phyloP scores from a whole-genome alignment of 2,888 invertebrate genomes.

The Neuroscelio doddi region DNA sequence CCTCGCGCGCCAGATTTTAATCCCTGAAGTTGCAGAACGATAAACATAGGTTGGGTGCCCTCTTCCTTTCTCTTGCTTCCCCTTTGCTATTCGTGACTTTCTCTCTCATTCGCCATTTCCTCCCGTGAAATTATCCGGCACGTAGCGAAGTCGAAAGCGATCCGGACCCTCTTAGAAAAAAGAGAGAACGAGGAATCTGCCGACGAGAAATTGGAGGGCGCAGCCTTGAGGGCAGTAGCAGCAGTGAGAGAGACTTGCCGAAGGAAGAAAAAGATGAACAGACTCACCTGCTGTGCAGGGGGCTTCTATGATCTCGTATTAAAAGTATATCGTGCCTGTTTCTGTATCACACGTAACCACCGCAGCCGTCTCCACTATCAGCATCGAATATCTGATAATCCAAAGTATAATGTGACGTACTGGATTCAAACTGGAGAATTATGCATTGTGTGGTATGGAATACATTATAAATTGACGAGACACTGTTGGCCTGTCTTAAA shows the following conservation, averaged over 20 bases:
- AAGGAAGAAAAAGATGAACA: conserved; percentile 55
- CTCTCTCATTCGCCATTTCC: conserved; percentile 36
- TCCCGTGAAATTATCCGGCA: conserved; percentile 19
- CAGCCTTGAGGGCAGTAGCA: conserved; percentile 50
- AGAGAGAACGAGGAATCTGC: conserved; percentile 38
- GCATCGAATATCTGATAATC: conserved; percentile 34
- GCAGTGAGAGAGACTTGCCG: conserved; percentile 47
- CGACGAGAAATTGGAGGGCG: conserved; percentile 44
- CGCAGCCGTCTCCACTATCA: conserved; percentile 19
- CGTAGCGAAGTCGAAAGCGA: conserved; percentile 28
- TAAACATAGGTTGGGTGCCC: conserved; percentile 29
- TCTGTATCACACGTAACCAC: conserved; percentile 19
- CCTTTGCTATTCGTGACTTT: conserved; percentile 12
- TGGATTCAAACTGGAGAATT: not conserved
- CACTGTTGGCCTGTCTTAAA: too few relatives aligned
- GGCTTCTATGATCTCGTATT: conserved; percentile 57
- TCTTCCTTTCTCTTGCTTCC: conserved; percentile 6
- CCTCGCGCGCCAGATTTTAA: conserved; percentile 14
- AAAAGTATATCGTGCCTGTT: conserved; percentile 41
- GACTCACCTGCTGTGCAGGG: conserved; percentile 72
- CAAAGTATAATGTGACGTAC: conserved; percentile 15
- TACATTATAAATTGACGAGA: too few relatives aligned
- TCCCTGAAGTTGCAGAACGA: conserved; percentile 21
- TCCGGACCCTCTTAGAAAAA: conserved; percentile 13
- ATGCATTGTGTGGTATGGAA: not conserved